Base-by-base conservation (phyloP, 2,797 vertebrate genomes). In the Spinus olivaceus region DNA sequence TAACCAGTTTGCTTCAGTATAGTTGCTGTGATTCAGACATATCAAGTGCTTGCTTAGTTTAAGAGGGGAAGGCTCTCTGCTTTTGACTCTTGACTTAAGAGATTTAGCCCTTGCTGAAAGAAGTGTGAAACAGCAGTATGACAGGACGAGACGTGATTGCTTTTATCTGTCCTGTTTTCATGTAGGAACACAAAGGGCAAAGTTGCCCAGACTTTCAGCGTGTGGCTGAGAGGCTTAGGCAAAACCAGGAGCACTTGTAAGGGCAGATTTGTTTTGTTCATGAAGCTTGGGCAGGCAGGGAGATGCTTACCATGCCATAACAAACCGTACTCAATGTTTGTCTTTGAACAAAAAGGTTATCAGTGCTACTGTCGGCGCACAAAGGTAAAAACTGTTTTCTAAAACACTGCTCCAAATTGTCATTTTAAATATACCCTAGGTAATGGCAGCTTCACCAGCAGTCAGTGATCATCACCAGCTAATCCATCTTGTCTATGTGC, bases 201-300 rank as follows among this genome's bases (percentile, higher is more conserved):
- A 16, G n/a, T 27, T 11, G 8, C 4, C 21, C 78, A 61, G 69
- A 22, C 27, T 32, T 71, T 33, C 33, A 60, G 37, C 0, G 0
- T 28, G 35, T 14, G 18, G 7, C 44, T 88, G 49, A n/a, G 41
- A 84, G 63, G 16, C 33, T 72, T 78, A 50, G 86, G 39, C 17
- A 73, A 51, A 73, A 76, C 27, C 54, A 63, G 37, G 23, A 86
- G 39, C 42, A 8, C 69, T 71, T 59, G 15, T 17, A 25, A 54
- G 42, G 25, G 49, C 41, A 77, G 63, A 35, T 21, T 37, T 3
- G 4, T 67, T 85, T 74, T 60, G 32, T 24, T 65, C 46, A 15
- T 7, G 56, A 30, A 57, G 7, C 46, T 53, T 33, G 74, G 46
- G 37, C n/a, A 76, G 54, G 22, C 51, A 81, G 41, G 0, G 1